Evolutionary conservation across 2,888 invertebrate species (phyloP), one percentile per base, ranked within the genome.

Genomic region (Drosophila paranaensis): DNA sequence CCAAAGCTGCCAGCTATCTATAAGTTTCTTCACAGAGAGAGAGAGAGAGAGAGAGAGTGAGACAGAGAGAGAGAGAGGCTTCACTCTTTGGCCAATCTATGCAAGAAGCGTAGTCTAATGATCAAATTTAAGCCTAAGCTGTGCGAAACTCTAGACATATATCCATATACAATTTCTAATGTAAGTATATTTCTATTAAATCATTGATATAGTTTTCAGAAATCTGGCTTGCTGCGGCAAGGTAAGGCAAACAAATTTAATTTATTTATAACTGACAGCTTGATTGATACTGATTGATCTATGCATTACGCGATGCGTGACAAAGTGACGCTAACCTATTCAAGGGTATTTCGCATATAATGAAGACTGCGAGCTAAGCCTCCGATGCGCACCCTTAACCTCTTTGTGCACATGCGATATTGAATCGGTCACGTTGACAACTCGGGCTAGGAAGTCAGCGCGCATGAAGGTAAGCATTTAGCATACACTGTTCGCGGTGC

Each of bases 341-440:
- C 25, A n/a, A 40, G 54, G n/a, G 40, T 25, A 54, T 54, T 54
- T 40, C n/a, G 10, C 14, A 25, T 16, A 6, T 54, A 54, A 54
- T 54, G 54, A 27, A 27, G 54, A 40, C 27, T 11, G 54, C 1
- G 27, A 40, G 54, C n/a, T 54, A 30, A 54, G 40, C 27, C 40
- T n/a, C 8, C 6, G 51, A 53, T 53, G 37, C 51, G 25, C 25
- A 25, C 51, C 53, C 54, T 30, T 30, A 54, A 40, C 40, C 54
- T 40, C 54, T 40, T 54, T 54, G 54, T 54, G 27, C 54, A 11
- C 54, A 40, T 40, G 54, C 54, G 54, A 54, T 54, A 54, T 54
- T 54, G 39, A 54, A 54, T 54, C 54, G 54, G 54, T 54, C 54
- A 40, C 54, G 54, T 54, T 54, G 54, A 54, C 54, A 54, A 54